phyloP scores from a whole-genome alignment of 1,140 invertebrate genomes.

The Drosophila nigromelanica region DNA sequence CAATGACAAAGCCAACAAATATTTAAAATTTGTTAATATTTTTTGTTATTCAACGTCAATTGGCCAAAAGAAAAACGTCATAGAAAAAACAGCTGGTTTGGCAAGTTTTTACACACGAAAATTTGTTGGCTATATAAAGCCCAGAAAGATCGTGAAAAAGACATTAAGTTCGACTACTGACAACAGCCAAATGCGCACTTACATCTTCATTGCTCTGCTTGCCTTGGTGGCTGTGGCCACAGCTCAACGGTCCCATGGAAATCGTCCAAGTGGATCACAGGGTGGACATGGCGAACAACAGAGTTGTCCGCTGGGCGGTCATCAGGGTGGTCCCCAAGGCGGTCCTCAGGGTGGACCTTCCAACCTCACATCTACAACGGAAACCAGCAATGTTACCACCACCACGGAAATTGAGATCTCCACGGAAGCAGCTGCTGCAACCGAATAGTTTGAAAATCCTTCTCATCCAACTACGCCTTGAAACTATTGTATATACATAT shows the following conservation, averaged over 20 bases:
- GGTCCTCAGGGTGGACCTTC: background rate
- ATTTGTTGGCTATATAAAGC: constrained; percentile 27
- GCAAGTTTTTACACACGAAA: constrained; percentile 1
- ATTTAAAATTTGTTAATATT: too few species aligned
- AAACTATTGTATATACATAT: background rate
- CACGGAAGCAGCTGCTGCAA: background rate
- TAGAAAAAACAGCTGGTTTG: background rate
- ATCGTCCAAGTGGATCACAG: background rate
- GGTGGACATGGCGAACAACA: background rate
- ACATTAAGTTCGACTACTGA: background rate
- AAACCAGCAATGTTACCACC: background rate
- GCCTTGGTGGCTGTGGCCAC: constrained; percentile 32
- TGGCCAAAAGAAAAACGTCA: background rate
- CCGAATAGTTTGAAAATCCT: background rate
- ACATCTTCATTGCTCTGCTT: constrained; percentile 33
- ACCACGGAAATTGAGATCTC: background rate
- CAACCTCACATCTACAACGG: too few species aligned
- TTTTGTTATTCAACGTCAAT: too few species aligned
- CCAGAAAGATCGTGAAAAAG: background rate
- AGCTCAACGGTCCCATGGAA: constrained; percentile 33
- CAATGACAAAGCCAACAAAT: too few species aligned
- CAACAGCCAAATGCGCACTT: constrained; percentile 32
- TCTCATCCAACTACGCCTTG: too few species aligned
- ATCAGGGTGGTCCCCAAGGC: constrained; percentile 10
- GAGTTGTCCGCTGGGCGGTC: background rate